phyloP scores from a whole-genome alignment of 2,113 vertebrate genomes.

The Megaceryle torquata region DNA sequence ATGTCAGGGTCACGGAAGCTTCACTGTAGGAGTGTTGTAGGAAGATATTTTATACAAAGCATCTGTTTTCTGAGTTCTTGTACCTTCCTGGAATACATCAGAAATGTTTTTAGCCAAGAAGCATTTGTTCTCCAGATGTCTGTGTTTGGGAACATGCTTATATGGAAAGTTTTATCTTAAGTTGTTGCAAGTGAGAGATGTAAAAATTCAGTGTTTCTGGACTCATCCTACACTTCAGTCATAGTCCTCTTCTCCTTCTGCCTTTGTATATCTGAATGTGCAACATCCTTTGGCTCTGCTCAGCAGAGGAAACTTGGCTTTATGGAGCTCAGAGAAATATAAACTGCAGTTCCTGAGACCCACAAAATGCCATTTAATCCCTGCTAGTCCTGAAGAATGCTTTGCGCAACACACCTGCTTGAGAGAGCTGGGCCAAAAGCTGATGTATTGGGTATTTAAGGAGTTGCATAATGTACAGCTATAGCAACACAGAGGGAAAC shows the following conservation, averaged over 20 bases:
- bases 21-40: background rate
- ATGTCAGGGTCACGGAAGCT: background rate
- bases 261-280: background rate
- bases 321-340: background rate
- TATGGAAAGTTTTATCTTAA: background rate
- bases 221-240: background rate
- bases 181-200: background rate
- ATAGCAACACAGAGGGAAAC: background rate
- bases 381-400: background rate
- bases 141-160: background rate
- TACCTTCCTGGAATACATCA: background rate
- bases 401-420: conserved; percentile 9
- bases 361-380: background rate
- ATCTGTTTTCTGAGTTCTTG: background rate
- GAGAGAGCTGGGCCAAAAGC: background rate
- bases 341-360: background rate
- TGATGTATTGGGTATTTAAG: background rate
- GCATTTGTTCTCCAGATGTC: background rate
- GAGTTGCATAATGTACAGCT: conserved; percentile 4
- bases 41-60: background rate
- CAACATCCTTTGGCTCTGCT: background rate
- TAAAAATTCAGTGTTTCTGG: background rate
- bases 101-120: background rate
- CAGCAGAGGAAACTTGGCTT: background rate
- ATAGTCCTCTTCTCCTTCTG: background rate